Base-by-base conservation (phyloP, 2,888 invertebrate genomes). In the Malthinus flaveolus region DNA sequence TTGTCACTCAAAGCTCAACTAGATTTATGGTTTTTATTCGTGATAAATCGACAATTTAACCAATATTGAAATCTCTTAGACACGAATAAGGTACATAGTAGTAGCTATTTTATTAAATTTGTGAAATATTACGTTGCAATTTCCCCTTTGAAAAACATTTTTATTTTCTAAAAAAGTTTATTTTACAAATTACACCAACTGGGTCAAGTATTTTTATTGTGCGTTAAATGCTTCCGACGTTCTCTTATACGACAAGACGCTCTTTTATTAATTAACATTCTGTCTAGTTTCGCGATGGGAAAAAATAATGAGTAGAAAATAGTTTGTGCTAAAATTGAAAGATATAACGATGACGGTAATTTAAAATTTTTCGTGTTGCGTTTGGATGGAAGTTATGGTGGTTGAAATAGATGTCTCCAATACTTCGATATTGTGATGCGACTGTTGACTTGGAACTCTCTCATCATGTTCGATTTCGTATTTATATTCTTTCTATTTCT, bases 381-480 rank as follows among this genome's bases (percentile, higher is more conserved):
- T n/a, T 48, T 31, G 36, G 37, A 37, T 54, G 52, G 34, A 46
- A 47, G 54, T 47, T 50, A 66, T 66, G 61, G 66, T 67, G 66
- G 60, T 64, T 62, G 62, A 65, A 64, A 66, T 68, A 63, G 55
- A 65, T 66, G 66, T 64, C 64, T 65, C 55, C 60, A 59, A 62
- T 63, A 57, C 58, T 57, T 58, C 60, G 59, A 59, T 56, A 59
- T 63, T 83, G 84, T 83, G 83, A 91, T 91, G 91, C 90, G 90
- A 86, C 84, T 91, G 78, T 85, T 90, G 86, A 89, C 89, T 85
- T 85, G 90, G 82, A 91, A 91, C 82, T 90, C 90, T 75, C 85
- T 91, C 80, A 87, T 91, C 83, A 90, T 91, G 90, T 91, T 91
- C 84, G 90, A 91, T 82, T 87, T 90, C 79, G 90, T 91, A 81